phyloP scores from a whole-genome alignment of 2,797 vertebrate genomes.

The Pseudochirops cupreus region DNA sequence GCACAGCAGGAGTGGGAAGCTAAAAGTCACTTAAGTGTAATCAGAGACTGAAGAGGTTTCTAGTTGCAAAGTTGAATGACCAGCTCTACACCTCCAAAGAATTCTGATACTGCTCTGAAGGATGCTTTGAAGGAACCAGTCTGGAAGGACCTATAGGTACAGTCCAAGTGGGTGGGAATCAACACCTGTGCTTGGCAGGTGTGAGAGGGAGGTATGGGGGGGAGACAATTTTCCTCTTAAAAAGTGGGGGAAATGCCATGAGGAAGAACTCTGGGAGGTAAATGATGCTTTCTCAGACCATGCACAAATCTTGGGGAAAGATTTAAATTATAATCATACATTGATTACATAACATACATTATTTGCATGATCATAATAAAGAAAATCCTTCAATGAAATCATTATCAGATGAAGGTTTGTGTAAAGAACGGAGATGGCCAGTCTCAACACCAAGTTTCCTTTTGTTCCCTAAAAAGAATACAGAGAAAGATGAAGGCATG shows the following conservation, averaged over 20 bases:
- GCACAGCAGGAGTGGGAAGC: not conserved
- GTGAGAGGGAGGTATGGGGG: not conserved
- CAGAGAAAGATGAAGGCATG: conserved; percentile 62
- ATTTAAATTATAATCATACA: not conserved
- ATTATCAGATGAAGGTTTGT: conserved; percentile 56
- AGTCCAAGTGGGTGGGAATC: not conserved
- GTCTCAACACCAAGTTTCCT: conserved; percentile 38
- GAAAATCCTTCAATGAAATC: conserved; percentile 42
- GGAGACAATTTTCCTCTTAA: not conserved
- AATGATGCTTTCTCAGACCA: conserved; percentile 43
- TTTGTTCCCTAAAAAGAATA: conserved; percentile 51
- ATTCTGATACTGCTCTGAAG: not conserved
- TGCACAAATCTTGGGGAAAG: conserved; percentile 50
- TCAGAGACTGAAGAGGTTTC: not conserved
- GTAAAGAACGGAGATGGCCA: conserved; percentile 44
- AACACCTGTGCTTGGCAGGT: not conserved
- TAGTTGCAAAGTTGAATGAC: not conserved
- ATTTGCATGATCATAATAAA: conserved; percentile 51
- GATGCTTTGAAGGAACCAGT: not conserved
- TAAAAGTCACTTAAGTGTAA: not conserved
- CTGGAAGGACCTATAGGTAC: not conserved
- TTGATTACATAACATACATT: not conserved
- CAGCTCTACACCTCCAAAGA: not conserved
- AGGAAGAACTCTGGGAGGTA: conserved; percentile 42
- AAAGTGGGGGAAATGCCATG: conserved; percentile 29